Base-by-base conservation (phyloP, 1,140 invertebrate species). In the Colletes gigas region DNA sequence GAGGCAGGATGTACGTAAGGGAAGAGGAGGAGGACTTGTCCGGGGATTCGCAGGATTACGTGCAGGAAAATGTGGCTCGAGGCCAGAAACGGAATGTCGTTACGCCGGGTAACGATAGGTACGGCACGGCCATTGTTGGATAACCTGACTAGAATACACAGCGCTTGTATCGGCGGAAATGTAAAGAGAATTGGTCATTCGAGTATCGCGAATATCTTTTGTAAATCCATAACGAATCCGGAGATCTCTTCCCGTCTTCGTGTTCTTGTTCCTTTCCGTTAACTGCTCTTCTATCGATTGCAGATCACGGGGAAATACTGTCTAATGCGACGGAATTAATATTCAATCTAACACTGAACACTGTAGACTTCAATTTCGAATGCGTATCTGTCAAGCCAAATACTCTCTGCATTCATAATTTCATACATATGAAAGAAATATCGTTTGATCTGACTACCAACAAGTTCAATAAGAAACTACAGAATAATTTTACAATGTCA, bases 21-120 rank as follows among this genome's bases (percentile, higher is more conserved):
- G 82, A 76, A 41, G 75, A 76, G 66, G 71, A 21, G 76, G 62
- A 66, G 81, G 81, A 72, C 78, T 70, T 80, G 76, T 83, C 69
- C 86, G 68, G 86, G 78, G 86, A 85, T 87, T 85, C 85, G 82
- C 81, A 55, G 83, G 86, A 88, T 85, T 88, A 88, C 80, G 81
- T 85, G 72, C 59, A 82, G 81, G 78, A 88, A 89, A 88, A 89
- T 83, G 79, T 89, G 88, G 88, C 88, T 85, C 78, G 71, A 60
- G 83, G 84, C 88, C 88, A 89, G 80, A 70, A 76, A 81, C 66
- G 83, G 77, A 85, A 88, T 85, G 86, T 87, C 85, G 83, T 88
- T 88, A 88, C 79, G 86, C 68, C 55, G 84, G 82, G 85, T 87
- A 84, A 87, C 80, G 86, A 87, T 87, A 87, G 83, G 72, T 87